phyloP scores from a whole-genome alignment of 1,140 invertebrate genomes.

The Triops cancriformis region DNA sequence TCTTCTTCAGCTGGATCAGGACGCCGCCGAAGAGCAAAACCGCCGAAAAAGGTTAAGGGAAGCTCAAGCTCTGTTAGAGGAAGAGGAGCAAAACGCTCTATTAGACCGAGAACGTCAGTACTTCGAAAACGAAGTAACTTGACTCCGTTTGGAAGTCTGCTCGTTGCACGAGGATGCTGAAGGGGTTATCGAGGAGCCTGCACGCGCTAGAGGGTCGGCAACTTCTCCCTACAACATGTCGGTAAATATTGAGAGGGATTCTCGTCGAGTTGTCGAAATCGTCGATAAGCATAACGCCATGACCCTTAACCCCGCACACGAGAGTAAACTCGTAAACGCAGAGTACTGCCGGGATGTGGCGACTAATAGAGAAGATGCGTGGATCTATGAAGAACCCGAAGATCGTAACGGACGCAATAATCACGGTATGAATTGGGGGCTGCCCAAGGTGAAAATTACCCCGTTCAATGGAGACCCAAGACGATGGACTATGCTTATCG shows the following conservation, averaged over 20 bases:
- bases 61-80: neutral
- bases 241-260: too few species aligned
- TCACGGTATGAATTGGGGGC: neutral
- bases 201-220: neutral
- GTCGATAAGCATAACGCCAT: too few species aligned
- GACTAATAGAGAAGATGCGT: too few species aligned
- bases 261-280: too few species aligned
- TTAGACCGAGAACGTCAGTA: neutral
- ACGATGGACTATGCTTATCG: conserved; percentile 15
- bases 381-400: too few species aligned
- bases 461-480: conserved; percentile 19
- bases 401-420: too few species aligned
- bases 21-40: neutral
- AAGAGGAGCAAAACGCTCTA: neutral
- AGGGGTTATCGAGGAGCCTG: neutral
- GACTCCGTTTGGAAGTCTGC: neutral
- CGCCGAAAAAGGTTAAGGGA: neutral
- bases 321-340: too few species aligned
- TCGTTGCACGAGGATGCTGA: neutral
- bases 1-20: neutral
- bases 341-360: too few species aligned
- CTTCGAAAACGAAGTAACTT: neutral
- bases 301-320: too few species aligned
- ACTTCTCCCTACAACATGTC: too few species aligned
- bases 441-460: conserved; percentile 6